Evolutionary conservation across 2,888 invertebrate species (phyloP).

Genomic region (Synanthedon myopaeformis): DNA sequence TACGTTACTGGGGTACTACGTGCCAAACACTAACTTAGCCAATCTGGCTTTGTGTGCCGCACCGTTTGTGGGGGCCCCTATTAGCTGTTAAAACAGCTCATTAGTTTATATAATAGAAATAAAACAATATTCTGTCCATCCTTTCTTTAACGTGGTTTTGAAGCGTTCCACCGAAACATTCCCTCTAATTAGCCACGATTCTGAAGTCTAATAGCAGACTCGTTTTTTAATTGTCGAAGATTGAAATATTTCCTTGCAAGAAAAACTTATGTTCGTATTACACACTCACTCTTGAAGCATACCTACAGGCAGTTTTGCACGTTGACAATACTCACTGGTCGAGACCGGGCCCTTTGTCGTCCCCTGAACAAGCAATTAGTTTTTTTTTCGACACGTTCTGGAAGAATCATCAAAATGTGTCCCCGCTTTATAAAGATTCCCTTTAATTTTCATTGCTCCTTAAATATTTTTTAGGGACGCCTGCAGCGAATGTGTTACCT

Average conservation of each 20-base stretch:
- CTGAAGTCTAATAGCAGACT: neutral
- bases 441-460: slow-evolving; percentile 12
- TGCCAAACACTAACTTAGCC: slow-evolving; percentile 60
- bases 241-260: slow-evolving; percentile 17
- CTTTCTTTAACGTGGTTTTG: neutral
- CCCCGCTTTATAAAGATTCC: slow-evolving; percentile 6
- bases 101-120: neutral
- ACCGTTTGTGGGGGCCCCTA: slow-evolving; percentile 31
- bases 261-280: slow-evolving; percentile 6
- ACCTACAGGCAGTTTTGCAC: slow-evolving; percentile 30
- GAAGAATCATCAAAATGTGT: slow-evolving; percentile 12
- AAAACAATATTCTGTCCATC: neutral
- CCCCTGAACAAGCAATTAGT: slow-evolving; percentile 32
- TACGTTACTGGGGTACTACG: slow-evolving; percentile 27
- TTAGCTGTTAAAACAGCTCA: slow-evolving; percentile 14
- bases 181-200: neutral
- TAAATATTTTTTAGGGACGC: neutral
- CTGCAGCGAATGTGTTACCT: neutral
- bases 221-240: neutral
- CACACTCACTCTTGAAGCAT: slow-evolving; percentile 12
- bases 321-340: slow-evolving; percentile 28
- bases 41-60: slow-evolving; percentile 30
- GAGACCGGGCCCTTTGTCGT: slow-evolving; percentile 27
- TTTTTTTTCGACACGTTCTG: slow-evolving; percentile 20
- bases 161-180: neutral